These are phyloP conservation scores for Cetoscarus ocellatus DNA, from an alignment of 2,797 vertebrate species.

Conservation along the genomic window DNA sequence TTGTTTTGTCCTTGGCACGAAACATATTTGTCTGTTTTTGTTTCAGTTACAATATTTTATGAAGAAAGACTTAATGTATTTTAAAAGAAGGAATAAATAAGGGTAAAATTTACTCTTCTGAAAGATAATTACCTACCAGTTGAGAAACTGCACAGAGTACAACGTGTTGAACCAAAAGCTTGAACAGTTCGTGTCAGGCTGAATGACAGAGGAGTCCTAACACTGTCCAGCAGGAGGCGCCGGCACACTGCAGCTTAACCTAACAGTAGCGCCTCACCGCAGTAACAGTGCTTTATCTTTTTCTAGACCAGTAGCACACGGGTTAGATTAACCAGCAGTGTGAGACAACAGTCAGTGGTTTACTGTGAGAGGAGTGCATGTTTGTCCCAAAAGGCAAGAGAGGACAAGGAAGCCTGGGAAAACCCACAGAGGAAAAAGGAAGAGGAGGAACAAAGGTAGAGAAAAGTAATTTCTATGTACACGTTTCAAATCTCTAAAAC, in stretches of 20 bases:
- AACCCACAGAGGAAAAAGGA: constrained; percentile 63
- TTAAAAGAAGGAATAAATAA: too few species aligned
- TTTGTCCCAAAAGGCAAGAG: constrained; percentile 57
- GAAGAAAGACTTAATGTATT: too few species aligned
- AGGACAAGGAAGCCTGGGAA: constrained; percentile 56
- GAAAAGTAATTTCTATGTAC: neutral
- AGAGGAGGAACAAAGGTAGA: constrained; percentile 42
- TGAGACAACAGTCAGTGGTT: constrained; percentile 49
- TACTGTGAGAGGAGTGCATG: constrained; percentile 49
- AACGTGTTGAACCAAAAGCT: too few species aligned
- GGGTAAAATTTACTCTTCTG: too few species aligned
- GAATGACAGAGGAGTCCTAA: constrained; percentile 57
- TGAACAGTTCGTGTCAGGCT: constrained; percentile 18
- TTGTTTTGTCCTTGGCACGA: too few species aligned
- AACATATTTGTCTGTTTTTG: too few species aligned
- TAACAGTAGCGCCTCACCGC: constrained; percentile 24
- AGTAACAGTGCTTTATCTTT: constrained; percentile 29
- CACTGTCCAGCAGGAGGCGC: constrained; percentile 75
- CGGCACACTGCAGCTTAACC: constrained; percentile 31
- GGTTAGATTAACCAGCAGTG: constrained; percentile 49
- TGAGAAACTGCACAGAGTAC: too few species aligned
- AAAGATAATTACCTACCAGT: too few species aligned
- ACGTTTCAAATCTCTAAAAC: constrained; percentile 5
- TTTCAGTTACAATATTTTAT: too few species aligned
- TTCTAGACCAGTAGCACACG: constrained; percentile 41